Conservation (phyloP, 2,113 vertebrate genomes). For the Tetraodon nigroviridis region DNA sequence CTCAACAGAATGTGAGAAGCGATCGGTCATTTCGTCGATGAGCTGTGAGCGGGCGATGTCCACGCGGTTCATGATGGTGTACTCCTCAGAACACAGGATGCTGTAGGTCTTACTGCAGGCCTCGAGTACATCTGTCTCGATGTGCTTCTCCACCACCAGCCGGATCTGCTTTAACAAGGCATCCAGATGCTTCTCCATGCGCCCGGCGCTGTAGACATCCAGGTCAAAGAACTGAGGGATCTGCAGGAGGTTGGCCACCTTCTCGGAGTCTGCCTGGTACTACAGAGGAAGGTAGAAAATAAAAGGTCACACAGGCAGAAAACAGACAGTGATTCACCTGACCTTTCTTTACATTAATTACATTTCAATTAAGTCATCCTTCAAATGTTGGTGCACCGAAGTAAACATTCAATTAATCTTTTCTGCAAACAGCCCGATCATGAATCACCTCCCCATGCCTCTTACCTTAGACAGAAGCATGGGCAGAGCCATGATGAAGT, state of each 20-base stretch:
- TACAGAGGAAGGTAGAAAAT: constrained; percentile 40
- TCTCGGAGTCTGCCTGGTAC: constrained; percentile 97
- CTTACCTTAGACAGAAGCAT: constrained; percentile 96
- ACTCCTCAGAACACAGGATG: constrained; percentile 97
- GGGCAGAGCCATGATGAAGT: constrained; percentile 97
- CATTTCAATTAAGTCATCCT: too few species aligned
- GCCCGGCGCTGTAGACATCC: constrained; percentile 96
- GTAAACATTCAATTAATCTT: too few species aligned
- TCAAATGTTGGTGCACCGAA: too few species aligned
- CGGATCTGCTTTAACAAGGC: constrained; percentile 96
- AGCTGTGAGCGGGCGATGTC: constrained; percentile 97
- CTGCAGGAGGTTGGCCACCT: constrained; percentile 96
- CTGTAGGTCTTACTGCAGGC: constrained; percentile 99
- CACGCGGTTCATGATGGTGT: constrained; percentile 98
- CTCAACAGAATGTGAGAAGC: constrained; percentile 93
- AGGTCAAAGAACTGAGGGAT: constrained; percentile 97
- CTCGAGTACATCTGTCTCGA: constrained; percentile 93
- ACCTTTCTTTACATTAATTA: constrained; percentile 12
- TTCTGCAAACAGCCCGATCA: too few species aligned
- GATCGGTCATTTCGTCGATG: constrained; percentile 94
- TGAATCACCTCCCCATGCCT: too few species aligned
- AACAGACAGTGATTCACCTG: not conserved
- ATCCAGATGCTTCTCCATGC: constrained; percentile 99
- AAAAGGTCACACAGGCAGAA: not conserved
- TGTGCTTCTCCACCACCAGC: constrained; percentile 97